Base-by-base conservation (phyloP, 2,888 invertebrate genomes). In the Agrilus biguttatus region DNA sequence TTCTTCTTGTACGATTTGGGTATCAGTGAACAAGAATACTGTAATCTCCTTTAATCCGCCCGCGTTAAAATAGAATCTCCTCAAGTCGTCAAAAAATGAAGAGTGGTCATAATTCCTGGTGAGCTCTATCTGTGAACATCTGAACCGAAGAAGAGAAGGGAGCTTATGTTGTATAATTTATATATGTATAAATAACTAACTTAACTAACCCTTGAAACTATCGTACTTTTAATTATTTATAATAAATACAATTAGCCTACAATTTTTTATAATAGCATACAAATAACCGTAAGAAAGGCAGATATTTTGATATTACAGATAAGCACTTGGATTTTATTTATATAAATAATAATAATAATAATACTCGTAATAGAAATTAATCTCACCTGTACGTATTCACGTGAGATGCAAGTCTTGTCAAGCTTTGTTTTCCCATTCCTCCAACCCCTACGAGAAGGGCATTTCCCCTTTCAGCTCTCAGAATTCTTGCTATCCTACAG, bases 1-100 rank as follows among this genome's bases (percentile, higher is more conserved):
- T 59, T 87, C 90, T 59, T 92, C 91, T 45, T 83, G 78, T 0
- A 88, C 82, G 52, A 92, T 90, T 68, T 91, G 90, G 1, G 87
- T 88, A 59, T 92, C 92, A 3, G 88, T 85, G 60, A 92, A 83
- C 1, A 92, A 72, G 59, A 92, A 91, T 0, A 88, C 87, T 0
- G 83, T 82, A 45, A 86, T 80, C 46, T 80, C 73, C 51, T 78
- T 77, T 14, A 71, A 62, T 5, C 80, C 78, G 1, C 91, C 92
- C 0, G 89, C 88, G 41, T 77, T 71, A 56, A 80, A 77, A 60
- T 86, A 90, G 62, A 91, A 77, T 45, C 74, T 77, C 36, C 87
- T 75, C 21, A 92, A 62, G 62, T 92, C 91, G 41, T 91, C 89
- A 60, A 88, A 88, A 68, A 92, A 92, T 5, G 81, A 74, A 8